Percentiles rank a stretch among this genome's conserved stretches.
These are phyloP conservation scores for Diphyllodes magnificus DNA, from an alignment of 2,113 vertebrate genomes.

Conservation along the genomic window DNA sequence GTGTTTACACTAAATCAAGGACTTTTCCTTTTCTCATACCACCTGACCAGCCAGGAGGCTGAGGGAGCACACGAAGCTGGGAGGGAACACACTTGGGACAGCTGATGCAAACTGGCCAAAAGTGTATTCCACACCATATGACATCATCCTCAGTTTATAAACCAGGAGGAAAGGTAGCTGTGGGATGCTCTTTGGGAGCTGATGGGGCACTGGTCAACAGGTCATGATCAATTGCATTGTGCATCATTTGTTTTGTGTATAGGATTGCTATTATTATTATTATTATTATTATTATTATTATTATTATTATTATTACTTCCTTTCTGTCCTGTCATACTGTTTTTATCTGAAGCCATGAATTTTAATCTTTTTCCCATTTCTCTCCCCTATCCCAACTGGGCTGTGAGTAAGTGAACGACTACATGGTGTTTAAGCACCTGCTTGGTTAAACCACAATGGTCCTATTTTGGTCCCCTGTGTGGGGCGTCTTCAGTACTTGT, in stretches of 20 bases:
- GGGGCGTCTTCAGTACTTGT: background rate
- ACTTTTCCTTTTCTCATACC: background rate
- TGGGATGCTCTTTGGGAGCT: background rate
- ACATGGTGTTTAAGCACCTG: background rate
- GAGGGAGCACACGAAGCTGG: background rate
- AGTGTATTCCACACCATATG: background rate
- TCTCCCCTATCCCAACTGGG: rapidly evolving
- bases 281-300: background rate
- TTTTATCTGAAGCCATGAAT: background rate
- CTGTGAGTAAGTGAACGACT: background rate
- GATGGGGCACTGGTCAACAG: too few species aligned
- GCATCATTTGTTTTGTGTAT: background rate
- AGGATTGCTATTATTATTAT: background rate
- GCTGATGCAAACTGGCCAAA: background rate
- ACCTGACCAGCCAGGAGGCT: background rate
- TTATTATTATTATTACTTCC: background rate
- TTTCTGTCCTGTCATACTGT: background rate
- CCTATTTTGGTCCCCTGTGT: too few species aligned
- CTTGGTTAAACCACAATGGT: background rate
- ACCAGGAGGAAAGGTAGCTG: background rate
- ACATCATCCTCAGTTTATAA: background rate
- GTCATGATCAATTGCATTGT: background rate
- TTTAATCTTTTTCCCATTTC: background rate
- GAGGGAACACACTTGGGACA: background rate
- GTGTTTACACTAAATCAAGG: background rate